Evolutionary conservation across 2,113 vertebrate genomes (phyloP).

Genomic region (Tragelaphus scriptus): DNA sequence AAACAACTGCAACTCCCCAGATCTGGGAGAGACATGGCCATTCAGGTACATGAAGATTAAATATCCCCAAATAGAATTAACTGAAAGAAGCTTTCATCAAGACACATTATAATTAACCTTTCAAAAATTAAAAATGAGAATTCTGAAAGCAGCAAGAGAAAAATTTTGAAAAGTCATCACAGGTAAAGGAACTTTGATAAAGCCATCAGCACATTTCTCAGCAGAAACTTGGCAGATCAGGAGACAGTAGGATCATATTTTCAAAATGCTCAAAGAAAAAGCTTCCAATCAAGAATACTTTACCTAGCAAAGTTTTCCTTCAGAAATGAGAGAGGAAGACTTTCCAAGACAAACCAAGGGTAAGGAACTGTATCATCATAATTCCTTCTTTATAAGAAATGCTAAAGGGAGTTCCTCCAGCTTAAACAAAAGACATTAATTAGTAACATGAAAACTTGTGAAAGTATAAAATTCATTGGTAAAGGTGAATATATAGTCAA

Average conservation of each 20-base stretch:
- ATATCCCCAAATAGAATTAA: background rate
- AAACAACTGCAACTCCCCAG: background rate
- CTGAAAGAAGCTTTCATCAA: background rate
- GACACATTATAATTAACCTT: background rate
- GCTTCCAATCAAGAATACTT: background rate
- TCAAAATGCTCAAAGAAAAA: background rate
- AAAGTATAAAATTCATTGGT: background rate
- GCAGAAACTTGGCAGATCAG: background rate
- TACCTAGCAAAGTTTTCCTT: background rate
- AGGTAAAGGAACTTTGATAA: background rate
- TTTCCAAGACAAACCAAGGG: background rate
- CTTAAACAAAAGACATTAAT: background rate
- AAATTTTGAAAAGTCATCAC: background rate
- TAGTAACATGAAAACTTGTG: background rate
- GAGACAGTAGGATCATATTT: background rate
- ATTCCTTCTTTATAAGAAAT: background rate
- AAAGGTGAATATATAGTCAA: background rate
- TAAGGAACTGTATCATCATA: background rate
- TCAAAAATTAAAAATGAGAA: background rate
- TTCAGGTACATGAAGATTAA: background rate
- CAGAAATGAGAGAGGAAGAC: background rate
- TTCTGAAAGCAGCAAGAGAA: background rate
- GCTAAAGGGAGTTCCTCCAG: background rate
- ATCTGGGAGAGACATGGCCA: background rate
- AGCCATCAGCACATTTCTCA: background rate